phyloP scores from a whole-genome alignment of 2,797 vertebrate species.

The Glossophaga mutica region DNA sequence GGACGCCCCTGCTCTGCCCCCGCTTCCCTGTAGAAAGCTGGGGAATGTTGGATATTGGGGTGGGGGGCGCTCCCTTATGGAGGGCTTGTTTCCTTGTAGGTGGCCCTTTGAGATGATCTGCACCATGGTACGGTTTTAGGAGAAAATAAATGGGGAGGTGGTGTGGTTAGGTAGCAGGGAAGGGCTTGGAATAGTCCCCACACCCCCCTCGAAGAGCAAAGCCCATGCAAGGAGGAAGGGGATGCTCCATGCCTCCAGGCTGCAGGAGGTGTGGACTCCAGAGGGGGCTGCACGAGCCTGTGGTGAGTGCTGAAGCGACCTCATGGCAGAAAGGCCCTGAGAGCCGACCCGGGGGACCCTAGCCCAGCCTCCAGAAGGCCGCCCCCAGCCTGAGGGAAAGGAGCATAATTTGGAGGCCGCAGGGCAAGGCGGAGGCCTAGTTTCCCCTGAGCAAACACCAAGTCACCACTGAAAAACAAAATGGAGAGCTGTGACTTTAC shows the following conservation, averaged over 20 bases:
- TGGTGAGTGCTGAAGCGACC: background rate
- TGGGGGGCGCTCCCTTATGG: background rate
- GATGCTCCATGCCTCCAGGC: background rate
- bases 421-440: background rate
- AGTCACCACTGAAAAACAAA: background rate
- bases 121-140: no score
- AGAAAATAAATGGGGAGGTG: background rate
- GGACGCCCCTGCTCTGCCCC: no score
- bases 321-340: background rate
- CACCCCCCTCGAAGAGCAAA: background rate
- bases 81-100: background rate
- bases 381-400: no score
- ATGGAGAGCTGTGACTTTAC: background rate
- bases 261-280: background rate
- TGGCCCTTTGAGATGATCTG: background rate
- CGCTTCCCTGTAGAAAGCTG: background rate
- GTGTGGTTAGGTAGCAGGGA: background rate
- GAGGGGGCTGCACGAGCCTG: background rate
- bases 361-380: no score
- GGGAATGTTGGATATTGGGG: background rate
- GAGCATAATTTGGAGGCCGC: background rate
- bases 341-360: background rate
- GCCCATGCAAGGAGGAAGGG: rapidly evolving
- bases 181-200: background rate
- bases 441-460: background rate